Evolutionary conservation across 1,140 invertebrate species (phyloP).

Genomic region (Lasaia peninsularis): DNA sequence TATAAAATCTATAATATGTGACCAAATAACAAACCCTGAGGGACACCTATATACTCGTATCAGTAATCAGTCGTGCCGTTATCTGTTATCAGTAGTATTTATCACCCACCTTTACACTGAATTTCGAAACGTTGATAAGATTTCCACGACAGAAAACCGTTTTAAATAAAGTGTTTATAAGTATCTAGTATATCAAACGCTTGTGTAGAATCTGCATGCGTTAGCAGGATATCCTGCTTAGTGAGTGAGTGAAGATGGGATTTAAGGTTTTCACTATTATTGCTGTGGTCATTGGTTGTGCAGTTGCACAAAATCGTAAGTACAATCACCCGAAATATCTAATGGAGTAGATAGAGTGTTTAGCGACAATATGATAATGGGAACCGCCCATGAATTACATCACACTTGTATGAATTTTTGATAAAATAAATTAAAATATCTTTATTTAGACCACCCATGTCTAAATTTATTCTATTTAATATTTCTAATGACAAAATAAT

Average conservation of each 20-base stretch:
- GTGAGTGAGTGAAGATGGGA: slow-evolving; percentile 35
- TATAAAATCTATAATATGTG: slow-evolving; percentile 8
- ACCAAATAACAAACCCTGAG: slow-evolving; percentile 12
- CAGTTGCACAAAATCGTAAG: slow-evolving; percentile 37
- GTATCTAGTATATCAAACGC: slow-evolving; percentile 29
- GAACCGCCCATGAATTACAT: too few relatives aligned
- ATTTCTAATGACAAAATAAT: too few relatives aligned
- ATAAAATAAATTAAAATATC: too few relatives aligned
- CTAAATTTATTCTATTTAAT: too few relatives aligned
- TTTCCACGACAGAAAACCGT: slow-evolving; percentile 27
- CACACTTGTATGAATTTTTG: too few relatives aligned
- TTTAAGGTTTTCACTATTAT: slow-evolving; percentile 29
- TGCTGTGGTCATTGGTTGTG: slow-evolving; percentile 26
- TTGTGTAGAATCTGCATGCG: slow-evolving; percentile 22
- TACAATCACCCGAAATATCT: slow-evolving; percentile 9
- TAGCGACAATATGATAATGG: too few relatives aligned
- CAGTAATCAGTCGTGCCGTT: slow-evolving; percentile 16
- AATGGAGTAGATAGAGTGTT: neutral
- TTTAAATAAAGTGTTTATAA: slow-evolving; percentile 41
- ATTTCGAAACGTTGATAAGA: slow-evolving; percentile 63
- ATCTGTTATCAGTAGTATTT: slow-evolving; percentile 40
- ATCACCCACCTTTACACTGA: slow-evolving; percentile 56
- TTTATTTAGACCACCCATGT: too few relatives aligned
- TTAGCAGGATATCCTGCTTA: slow-evolving; percentile 12
- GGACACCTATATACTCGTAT: slow-evolving; percentile 11